Evolutionary conservation across 2,797 vertebrate genomes (phyloP).

Genomic region (Anolis apletophallus): DNA sequence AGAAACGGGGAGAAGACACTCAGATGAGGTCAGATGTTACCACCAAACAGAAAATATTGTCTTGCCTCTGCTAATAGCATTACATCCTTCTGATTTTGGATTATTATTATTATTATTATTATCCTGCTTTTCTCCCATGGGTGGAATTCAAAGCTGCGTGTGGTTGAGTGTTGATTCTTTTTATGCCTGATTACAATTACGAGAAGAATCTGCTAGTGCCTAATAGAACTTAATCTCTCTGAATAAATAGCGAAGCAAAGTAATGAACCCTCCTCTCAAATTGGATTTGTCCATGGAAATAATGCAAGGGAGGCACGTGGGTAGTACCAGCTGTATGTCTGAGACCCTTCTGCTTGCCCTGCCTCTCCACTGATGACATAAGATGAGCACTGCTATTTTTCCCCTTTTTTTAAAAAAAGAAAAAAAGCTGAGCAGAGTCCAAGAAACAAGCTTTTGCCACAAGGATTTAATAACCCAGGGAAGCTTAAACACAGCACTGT

Average conservation of each 20-base stretch:
- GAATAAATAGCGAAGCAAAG: slow-evolving; percentile 66
- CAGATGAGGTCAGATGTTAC: not conserved
- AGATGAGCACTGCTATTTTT: not conserved
- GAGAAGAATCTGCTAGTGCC: slow-evolving; percentile 63
- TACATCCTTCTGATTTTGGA: slow-evolving; percentile 39
- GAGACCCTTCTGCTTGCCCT: slow-evolving; percentile 24
- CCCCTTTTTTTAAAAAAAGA: not conserved
- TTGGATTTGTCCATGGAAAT: slow-evolving; percentile 69
- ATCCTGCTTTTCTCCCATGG: too few relatives aligned
- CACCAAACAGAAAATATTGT: slow-evolving; percentile 38
- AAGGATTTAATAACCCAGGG: slow-evolving; percentile 9
- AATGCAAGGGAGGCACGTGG: slow-evolving; percentile 60
- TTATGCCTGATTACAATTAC: slow-evolving; percentile 70
- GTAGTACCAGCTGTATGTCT: slow-evolving; percentile 26
- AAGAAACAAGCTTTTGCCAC: not conserved
- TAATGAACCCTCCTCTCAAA: slow-evolving; percentile 59
- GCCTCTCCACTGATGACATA: slow-evolving; percentile 5
- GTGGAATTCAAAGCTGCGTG: too few relatives aligned
- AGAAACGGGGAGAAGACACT: too few relatives aligned
- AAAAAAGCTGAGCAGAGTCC: not conserved
- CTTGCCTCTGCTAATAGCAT: slow-evolving; percentile 46
- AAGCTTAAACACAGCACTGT: slow-evolving; percentile 6
- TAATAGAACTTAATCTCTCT: slow-evolving; percentile 68
- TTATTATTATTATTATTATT: slow-evolving; percentile 36
- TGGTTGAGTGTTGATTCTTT: slow-evolving; percentile 56